phyloP scores from a whole-genome alignment of 2,888 invertebrate species.

The Agriopis marginaria region DNA sequence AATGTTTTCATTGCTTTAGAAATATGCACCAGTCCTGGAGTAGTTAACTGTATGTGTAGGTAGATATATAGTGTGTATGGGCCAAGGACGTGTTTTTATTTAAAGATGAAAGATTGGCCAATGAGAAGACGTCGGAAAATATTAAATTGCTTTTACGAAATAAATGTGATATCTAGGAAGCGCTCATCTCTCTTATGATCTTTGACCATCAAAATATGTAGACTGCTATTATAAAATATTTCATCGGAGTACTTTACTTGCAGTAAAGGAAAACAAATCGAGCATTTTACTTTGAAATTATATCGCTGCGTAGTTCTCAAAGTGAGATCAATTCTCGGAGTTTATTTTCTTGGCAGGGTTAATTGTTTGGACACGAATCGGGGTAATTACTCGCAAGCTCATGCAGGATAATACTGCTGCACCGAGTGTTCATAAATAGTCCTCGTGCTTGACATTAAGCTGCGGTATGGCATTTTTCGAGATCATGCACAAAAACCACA shows the following conservation, averaged over 20 bases:
- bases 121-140: slow-evolving; percentile 29
- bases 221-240: slow-evolving; percentile 20
- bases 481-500: slow-evolving; percentile 60
- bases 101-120: slow-evolving; percentile 50
- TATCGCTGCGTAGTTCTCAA: slow-evolving; percentile 8
- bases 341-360: slow-evolving; percentile 25
- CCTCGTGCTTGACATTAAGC: slow-evolving; percentile 64
- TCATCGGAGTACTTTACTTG: slow-evolving; percentile 24
- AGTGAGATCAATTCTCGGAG: slow-evolving; percentile 14
- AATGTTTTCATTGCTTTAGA: slow-evolving; percentile 51
- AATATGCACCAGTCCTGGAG: slow-evolving; percentile 55
- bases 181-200: slow-evolving; percentile 12
- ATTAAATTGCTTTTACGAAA: slow-evolving; percentile 34
- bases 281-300: slow-evolving; percentile 5
- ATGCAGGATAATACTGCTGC: slow-evolving; percentile 44
- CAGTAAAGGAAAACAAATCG: slow-evolving; percentile 27
- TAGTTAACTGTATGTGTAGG: slow-evolving; percentile 46
- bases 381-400: slow-evolving; percentile 40
- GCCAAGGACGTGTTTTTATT: slow-evolving; percentile 53
- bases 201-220: slow-evolving; percentile 25
- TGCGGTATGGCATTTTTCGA: slow-evolving; percentile 64
- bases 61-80: slow-evolving; percentile 38
- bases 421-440: slow-evolving; percentile 52
- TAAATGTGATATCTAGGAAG: slow-evolving; percentile 4
- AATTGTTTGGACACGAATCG: slow-evolving; percentile 34